These are phyloP conservation scores for Porites divaricata DNA, from an alignment of 92 coral and sea anemone species.

Conservation along the genomic window DNA sequence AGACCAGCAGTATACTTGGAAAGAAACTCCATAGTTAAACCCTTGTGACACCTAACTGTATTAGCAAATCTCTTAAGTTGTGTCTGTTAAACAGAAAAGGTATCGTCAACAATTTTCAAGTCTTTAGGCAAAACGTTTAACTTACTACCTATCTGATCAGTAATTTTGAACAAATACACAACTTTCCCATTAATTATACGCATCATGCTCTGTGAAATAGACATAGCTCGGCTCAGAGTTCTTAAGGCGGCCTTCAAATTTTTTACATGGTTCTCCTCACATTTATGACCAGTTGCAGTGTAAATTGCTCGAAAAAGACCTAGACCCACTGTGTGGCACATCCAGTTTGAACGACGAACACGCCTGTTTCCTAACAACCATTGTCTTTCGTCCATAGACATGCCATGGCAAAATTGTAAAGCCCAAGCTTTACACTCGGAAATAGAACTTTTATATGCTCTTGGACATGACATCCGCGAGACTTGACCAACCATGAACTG, in stretches of 20 bases:
- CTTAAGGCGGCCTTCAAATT: slow-evolving; percentile 24
- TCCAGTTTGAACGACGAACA: slow-evolving; percentile 18
- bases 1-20: slow-evolving; percentile 34
- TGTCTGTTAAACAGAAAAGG: background rate
- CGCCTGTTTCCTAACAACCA: background rate
- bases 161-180: slow-evolving; percentile 31
- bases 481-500: slow-evolving; percentile 11
- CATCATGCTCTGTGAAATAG: background rate
- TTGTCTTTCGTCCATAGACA: background rate
- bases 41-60: background rate
- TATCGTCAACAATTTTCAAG: background rate
- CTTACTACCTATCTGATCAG: slow-evolving; percentile 36
- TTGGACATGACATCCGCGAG: background rate
- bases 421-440: slow-evolving; percentile 15
- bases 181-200: slow-evolving; percentile 40
- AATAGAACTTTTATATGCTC: slow-evolving; percentile 7
- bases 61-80: slow-evolving; percentile 4
- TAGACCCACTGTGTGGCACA: slow-evolving; percentile 26
- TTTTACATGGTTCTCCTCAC: slow-evolving; percentile 1
- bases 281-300: slow-evolving; percentile 29
- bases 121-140: background rate
- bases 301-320: slow-evolving; percentile 42
- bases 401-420: background rate
- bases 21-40: background rate
- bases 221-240: slow-evolving; percentile 12